Evolutionary conservation across 1,140 invertebrate genomes (phyloP), one percentile per base, ranked within the genome.

Genomic region (Muscidifurax raptorellus): DNA sequence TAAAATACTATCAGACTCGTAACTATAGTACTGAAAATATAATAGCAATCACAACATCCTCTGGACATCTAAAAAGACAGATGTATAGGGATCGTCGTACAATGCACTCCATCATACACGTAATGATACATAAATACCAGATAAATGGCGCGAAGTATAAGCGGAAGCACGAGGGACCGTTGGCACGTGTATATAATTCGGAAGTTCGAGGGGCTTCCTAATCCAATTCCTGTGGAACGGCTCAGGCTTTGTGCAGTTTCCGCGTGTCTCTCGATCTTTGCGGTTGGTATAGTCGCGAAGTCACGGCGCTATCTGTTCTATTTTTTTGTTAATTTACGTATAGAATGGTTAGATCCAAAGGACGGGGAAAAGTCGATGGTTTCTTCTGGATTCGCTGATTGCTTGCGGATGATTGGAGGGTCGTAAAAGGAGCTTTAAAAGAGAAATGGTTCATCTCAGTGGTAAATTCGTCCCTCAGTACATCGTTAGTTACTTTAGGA

Each of bases 401-500:
- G 13, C 28, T 32, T 1, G 64, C 13, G 7, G 18, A 71, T n/a
- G 0, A 44, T 77, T 69, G 85, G 6, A 52, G n/a, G n/a, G 5
- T 59, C 5, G 15, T 59, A 1, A n/a, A n/a, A n/a, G 22, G 52
- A 6, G 52, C 4, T 18, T 2, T 18, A 7, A 1, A 13, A 59
- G 18, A 59, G 86, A 83, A 75, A 91, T 90, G 91, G 89, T 91
- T 28, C 89, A 92, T 87, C 76, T 89, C 40, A 83, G 86, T 77
- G 90, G 77, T 83, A 92, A 90, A 87, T 82, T 90, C 25, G 86
- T 86, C 13, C 86, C 89, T 2, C 84, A 87, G 71, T 86, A 91
- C 86, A 88, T 91, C 76, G 82, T 88, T 76, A 88, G 87, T 83
- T 91, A 92, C 83, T 92, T 92, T 81, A 93, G 88, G 85, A 92